Conservation (phyloP, 2,888 invertebrate genomes). For the Protonemura montana region DNA sequence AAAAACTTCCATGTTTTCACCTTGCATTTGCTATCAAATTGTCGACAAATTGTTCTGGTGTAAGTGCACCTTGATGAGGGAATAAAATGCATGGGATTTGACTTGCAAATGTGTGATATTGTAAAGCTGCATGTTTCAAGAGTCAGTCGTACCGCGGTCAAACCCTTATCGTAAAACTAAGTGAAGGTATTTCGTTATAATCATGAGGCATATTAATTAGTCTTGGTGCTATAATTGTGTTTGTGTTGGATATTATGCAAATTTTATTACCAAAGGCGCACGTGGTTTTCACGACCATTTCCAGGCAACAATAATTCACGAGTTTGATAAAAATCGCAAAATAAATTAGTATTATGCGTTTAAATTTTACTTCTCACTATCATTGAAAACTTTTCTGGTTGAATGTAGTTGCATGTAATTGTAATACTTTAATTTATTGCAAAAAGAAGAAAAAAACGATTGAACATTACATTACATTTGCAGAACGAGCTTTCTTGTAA, state of each 20-base stretch:
- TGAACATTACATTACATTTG: background rate
- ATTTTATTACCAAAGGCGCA: background rate
- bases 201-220: background rate
- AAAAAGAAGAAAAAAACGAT: background rate
- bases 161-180: background rate
- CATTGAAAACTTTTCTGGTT: background rate
- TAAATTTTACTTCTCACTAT: background rate
- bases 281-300: background rate
- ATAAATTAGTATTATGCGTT: slow-evolving; percentile 12
- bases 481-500: background rate
- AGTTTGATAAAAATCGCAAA: background rate
- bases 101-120: background rate
- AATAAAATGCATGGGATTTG: background rate
- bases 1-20: background rate
- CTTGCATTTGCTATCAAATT: background rate
- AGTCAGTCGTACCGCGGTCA: background rate
- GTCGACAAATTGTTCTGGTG: background rate
- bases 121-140: too few relatives aligned
- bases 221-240: slow-evolving; percentile 7
- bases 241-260: slow-evolving; percentile 2
- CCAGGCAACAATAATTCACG: background rate
- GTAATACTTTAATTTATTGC: background rate
- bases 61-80: background rate
- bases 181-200: background rate
- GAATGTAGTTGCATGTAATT: background rate